phyloP scores from a whole-genome alignment of 2,888 invertebrate genomes.

The Lottia scabra region DNA sequence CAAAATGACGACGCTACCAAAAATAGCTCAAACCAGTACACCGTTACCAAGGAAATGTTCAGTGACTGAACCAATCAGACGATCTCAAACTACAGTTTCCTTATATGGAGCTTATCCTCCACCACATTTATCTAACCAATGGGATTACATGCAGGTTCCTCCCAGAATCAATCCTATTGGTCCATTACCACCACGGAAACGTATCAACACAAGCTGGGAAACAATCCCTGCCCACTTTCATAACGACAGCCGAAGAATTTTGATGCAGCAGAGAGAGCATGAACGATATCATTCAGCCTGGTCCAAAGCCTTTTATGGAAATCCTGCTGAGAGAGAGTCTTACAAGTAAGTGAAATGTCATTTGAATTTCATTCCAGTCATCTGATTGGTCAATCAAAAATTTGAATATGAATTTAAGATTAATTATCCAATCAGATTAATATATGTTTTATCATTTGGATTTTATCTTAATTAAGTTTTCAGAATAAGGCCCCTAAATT shows the following conservation, averaged over 20 bases:
- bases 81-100: conserved; percentile 40
- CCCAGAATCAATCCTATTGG: conserved; percentile 58
- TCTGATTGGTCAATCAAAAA: too few relatives aligned
- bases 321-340: conserved; percentile 62
- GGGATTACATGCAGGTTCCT: conserved; percentile 52
- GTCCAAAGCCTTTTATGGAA: conserved; percentile 65
- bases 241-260: conserved; percentile 57
- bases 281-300: conserved; percentile 66
- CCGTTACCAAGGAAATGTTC: conserved; percentile 1
- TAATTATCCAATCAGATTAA: too few relatives aligned
- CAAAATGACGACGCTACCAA: background rate
- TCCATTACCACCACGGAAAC: conserved; percentile 54
- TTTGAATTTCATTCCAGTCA: too few relatives aligned
- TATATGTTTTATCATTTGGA: too few relatives aligned
- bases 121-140: conserved; percentile 51
- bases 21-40: conserved; percentile 12
- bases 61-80: conserved; percentile 18
- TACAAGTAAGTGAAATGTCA: conserved; percentile 58
- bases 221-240: conserved; percentile 63
- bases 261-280: conserved; percentile 65
- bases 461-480: too few relatives aligned
- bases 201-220: conserved; percentile 63
- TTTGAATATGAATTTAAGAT: too few relatives aligned
- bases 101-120: conserved; percentile 58
- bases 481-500: too few relatives aligned